Evolutionary conservation across 2,888 invertebrate species (phyloP), one percentile per base, ranked within the genome.

Genomic region (Eupithecia subfuscata): DNA sequence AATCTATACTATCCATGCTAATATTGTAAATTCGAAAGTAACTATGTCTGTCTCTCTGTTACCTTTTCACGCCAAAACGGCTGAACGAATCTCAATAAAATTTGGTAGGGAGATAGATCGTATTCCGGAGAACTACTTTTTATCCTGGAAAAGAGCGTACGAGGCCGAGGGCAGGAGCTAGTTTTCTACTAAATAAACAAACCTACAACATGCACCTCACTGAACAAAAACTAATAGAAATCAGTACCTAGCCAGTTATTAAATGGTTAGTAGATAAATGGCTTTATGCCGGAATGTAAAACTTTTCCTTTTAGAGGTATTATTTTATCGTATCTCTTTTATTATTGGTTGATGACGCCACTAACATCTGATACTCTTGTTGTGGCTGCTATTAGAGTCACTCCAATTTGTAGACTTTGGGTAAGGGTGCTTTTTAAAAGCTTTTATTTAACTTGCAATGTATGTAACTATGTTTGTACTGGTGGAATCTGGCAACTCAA

Each of bases 301-400:
- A n/a, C 43, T 22, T 25, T 43, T 40, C n/a, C 22, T 22, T 40
- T 22, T 40, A 67, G 40, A 22, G n/a, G 25, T 68, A 68, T 43
- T 14, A 43, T 68, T 52, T 69, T 37, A 52, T 22, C 63, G 64
- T 64, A 52, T 74, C 65, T 70, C 18, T 65, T 74, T 70, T 64
- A 43, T 65, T 65, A 65, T 40, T 65, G 52, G n/a, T 74, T 65
- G 70, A 65, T 74, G 65, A 25, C 65, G 52, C 56, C 78, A 76
- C 72, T 69, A 72, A 74, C 56, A 67, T 48, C 63, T 14, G 71
- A 56, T 70, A 43, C 43, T 69, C 74, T 52, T 74, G 74, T 73
- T 73, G 60, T 69, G 69, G 69, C 69, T 69, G 69, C 45, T 73
- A 60, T 73, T 60, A 69, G 68, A 40, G 40, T 60, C 56, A 63